Base-by-base conservation (phyloP, 2,797 vertebrate genomes). In the Mycteria americana region DNA sequence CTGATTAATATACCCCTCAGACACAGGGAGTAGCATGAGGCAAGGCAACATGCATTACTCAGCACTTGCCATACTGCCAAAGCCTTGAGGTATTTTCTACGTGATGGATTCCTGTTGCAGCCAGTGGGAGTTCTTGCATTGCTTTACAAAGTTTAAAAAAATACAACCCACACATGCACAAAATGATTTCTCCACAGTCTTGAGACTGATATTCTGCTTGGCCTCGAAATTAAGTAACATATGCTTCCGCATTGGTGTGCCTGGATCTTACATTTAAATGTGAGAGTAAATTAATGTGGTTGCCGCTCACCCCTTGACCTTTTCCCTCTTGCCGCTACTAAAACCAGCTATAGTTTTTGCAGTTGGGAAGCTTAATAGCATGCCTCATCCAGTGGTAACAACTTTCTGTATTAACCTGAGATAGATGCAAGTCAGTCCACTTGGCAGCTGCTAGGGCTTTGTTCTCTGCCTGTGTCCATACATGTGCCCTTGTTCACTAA, bases 1-100 rank as follows among this genome's bases (percentile, higher is more conserved):
- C 80, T 90, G 92, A 96, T 96, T 96, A 97, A 88, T 88, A 18
- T 23, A 67, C 51, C 74, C n/a, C 56, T 90, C 74, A 63, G 89
- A 88, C 68, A 81, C 0, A 59, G 70, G 59, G 70, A 92, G 51
- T 50, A 79, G 88, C 16, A 5, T 84, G 73, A 92, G 59, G 83
- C 73, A 82, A 84, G 76, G 73, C 79, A 81, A 16, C 19, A 2
- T 13, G 63, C 35, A 13, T 96, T 96, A 90, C 89, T 93, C 92
- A 92, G 93, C 92, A 70, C 63, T 96, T 87, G 93, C 95, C 70
- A 59, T 76, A 54, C 76, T 95, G 65, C 96, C 93, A 95, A 85
- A 88, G 63, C 88, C 85, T 76, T 15, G 43, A 82, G 89, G 77
- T 95, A 19, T 81, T 90, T 93, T 76, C 54, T 95, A 5, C 5